Conservation (phyloP, 2,113 vertebrate genomes). For the Thamnaconus septentrionalis region DNA sequence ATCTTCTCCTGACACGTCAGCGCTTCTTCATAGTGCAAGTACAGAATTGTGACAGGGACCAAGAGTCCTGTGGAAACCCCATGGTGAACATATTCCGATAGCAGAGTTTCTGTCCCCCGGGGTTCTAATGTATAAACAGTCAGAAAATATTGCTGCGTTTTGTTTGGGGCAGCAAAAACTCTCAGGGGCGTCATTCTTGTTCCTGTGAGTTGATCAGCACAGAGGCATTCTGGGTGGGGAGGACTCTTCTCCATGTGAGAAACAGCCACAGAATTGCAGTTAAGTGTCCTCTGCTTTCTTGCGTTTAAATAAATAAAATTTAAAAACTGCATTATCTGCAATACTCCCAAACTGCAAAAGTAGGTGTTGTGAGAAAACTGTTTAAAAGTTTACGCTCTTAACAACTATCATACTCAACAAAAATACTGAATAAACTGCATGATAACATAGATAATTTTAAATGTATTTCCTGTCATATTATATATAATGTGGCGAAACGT, state of each 20-base stretch:
- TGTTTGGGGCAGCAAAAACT: slow-evolving; percentile 48
- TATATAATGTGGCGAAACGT: no score
- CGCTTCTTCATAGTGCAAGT: no score
- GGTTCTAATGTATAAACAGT: slow-evolving; percentile 50
- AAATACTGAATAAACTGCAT: no score
- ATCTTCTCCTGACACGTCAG: no score
- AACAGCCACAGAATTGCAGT: background rate
- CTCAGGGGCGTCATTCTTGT: slow-evolving; percentile 32
- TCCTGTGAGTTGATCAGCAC: no score
- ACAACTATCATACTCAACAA: no score
- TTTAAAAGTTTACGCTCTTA: no score
- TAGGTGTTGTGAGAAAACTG: no score
- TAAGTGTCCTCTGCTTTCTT: slow-evolving; percentile 16
- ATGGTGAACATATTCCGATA: slow-evolving; percentile 36
- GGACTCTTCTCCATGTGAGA: slow-evolving; percentile 16
- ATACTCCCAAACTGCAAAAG: no score
- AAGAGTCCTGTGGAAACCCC: slow-evolving; percentile 19
- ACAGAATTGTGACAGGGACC: slow-evolving; percentile 11
- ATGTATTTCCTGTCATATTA: no score
- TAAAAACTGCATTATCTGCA: no score
- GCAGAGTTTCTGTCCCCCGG: slow-evolving; percentile 31
- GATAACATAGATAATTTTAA: no score
- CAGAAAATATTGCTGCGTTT: slow-evolving; percentile 33
- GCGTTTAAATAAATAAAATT: background rate
- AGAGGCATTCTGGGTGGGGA: slow-evolving; percentile 36